Percentiles rank a stretch among this genome's conserved stretches.
phyloP scores from a whole-genome alignment of 2,797 vertebrate genomes.

The Gymnothorax reevesii region DNA sequence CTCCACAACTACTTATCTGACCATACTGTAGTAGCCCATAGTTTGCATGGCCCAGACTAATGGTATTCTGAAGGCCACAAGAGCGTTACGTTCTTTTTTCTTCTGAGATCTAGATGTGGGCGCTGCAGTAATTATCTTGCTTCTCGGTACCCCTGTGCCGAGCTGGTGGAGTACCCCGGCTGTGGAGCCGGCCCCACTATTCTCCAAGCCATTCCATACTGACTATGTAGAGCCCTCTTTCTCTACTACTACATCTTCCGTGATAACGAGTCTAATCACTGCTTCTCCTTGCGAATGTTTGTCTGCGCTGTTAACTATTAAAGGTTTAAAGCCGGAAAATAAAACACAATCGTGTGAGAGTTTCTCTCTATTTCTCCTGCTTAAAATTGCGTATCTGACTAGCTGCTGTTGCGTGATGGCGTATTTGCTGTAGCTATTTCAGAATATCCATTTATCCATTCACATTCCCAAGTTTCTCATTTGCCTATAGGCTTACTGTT shows the following conservation, averaged over 20 bases:
- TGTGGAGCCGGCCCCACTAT: constrained; percentile 12
- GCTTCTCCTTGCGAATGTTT: background rate
- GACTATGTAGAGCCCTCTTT: background rate
- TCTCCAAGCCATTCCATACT: background rate
- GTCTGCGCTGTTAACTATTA: background rate
- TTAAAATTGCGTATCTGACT: too few species aligned
- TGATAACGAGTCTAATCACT: background rate
- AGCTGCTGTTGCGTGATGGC: too few species aligned
- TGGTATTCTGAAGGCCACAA: constrained; percentile 56
- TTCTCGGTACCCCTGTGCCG: constrained; percentile 39
- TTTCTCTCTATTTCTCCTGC: too few species aligned
- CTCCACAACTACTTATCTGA: constrained; percentile 54
- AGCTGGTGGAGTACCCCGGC: constrained; percentile 21
- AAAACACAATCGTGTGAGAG: too few species aligned
- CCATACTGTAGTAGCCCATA: constrained; percentile 50
- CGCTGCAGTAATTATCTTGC: constrained; percentile 47
- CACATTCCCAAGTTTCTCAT: too few species aligned
- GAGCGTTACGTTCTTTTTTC: constrained; percentile 34
- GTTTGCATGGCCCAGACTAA: constrained; percentile 28
- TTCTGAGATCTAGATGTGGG: constrained; percentile 42
- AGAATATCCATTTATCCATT: too few species aligned
- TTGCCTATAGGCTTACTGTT: too few species aligned
- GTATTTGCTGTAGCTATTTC: too few species aligned
- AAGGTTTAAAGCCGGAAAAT: background rate
- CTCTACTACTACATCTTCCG: too few species aligned